Evolutionary conservation across 2,888 invertebrate genomes (phyloP), one percentile per base, ranked within the genome.

Genomic region (Tricholauxania praeusta): DNA sequence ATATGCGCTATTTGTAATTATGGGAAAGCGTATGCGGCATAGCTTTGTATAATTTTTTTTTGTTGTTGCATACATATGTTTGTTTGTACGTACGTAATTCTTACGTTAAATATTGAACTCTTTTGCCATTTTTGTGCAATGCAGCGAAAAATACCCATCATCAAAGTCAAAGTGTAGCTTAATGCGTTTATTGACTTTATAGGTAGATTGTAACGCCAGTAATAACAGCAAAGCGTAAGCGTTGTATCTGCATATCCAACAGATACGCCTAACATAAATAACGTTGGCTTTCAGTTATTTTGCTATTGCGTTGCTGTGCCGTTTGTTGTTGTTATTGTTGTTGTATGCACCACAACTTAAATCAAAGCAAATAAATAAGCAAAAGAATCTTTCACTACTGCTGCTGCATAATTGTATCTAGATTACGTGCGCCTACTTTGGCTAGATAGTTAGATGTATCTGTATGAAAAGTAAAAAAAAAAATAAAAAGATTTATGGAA

Each of bases 141-240:
- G 48, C 63, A 49, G 49, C 19, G 48, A 49, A 47, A 28, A 49
- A 63, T 63, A 17, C 48, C 63, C 17, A 49, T 17, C 63, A 49
- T 39, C 39, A 39, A 39, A 67, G n/a, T 55, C 66, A 67, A 32
- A 67, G 67, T 55, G 47, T 68, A 10, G 39, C 67, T 57, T 68
- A 55, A 68, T 68, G 67, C 67, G 67, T 68, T 68, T 68, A 57
- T 68, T 57, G 57, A 68, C 67, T 68, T 68, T 39, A 60, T 32
- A 39, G 28, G 60, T n/a, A 15, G 12, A 57, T n/a, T 12, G n/a
- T 53, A n/a, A 17, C 12, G n/a, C 19, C 53, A 53, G 53, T 53
- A 12, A 14, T 5, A 14, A 28, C 28, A 28, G 28, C 28, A 28
- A 28, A 28, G 65, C 65, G n/a, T 19, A 63, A 22, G 19, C 57